phyloP scores from a whole-genome alignment of 2,113 vertebrate species.

The Carassius auratus region DNA sequence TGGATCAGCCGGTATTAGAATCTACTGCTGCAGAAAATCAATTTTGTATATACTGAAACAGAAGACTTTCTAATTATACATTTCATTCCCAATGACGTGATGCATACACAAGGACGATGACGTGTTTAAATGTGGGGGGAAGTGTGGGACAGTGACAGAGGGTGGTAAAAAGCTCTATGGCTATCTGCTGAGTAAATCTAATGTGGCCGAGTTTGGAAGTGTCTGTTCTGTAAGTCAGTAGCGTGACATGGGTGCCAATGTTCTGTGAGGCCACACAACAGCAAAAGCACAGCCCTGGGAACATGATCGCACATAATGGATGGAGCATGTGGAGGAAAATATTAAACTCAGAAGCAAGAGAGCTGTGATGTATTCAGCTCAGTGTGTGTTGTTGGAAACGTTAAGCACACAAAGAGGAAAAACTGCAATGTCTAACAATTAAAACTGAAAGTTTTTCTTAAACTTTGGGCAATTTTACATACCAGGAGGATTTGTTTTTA shows the following conservation, averaged over 20 bases:
- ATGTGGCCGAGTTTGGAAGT: slow-evolving; percentile 6
- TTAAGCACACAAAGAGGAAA: neutral
- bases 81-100: neutral
- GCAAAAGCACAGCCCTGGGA: slow-evolving; percentile 59
- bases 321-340: slow-evolving; percentile 29
- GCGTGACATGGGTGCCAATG: slow-evolving; percentile 50
- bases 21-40: neutral
- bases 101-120: slow-evolving; percentile 19
- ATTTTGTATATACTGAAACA: neutral
- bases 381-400: slow-evolving; percentile 33
- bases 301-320: slow-evolving; percentile 58
- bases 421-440: neutral
- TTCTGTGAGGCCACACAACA: slow-evolving; percentile 47
- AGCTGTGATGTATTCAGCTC: neutral
- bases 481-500: neutral
- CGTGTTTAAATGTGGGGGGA: neutral
- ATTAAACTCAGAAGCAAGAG: slow-evolving; percentile 24
- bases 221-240: slow-evolving; percentile 42
- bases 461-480: neutral
- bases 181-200: slow-evolving; percentile 65
- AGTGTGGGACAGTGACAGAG: neutral
- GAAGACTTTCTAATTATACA: slow-evolving; percentile 19
- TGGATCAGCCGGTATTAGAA: neutral
- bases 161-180: slow-evolving; percentile 5
- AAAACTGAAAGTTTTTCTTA: neutral